A percentile compares a stretch with the other conserved stretches of the same genome.
phyloP scores from a whole-genome alignment of 2,113 vertebrate genomes.

The Petroica traversi region DNA sequence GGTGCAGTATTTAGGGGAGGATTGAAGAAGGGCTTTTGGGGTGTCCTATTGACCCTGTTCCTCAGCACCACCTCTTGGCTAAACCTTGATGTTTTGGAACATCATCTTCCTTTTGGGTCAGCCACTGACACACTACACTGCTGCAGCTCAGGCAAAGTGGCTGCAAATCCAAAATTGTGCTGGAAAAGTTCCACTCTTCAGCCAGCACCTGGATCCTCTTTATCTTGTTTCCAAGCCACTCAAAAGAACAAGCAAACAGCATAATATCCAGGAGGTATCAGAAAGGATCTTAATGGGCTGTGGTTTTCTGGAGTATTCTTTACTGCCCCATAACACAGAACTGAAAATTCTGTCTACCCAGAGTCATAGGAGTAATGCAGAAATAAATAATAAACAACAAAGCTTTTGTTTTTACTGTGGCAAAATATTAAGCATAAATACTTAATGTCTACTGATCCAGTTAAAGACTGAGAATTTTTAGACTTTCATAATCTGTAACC shows the following conservation, averaged over 20 bases:
- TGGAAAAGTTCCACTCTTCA: not conserved
- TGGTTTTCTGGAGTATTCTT: not conserved
- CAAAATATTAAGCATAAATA: not conserved
- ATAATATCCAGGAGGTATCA: not conserved
- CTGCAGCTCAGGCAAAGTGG: not conserved
- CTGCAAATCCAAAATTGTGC: not conserved
- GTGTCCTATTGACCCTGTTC: not conserved
- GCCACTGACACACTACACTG: not conserved
- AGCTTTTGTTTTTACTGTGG: not conserved
- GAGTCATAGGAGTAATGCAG: not conserved
- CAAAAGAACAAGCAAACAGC: not conserved
- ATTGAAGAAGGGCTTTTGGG: not conserved
- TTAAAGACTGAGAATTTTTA: not conserved
- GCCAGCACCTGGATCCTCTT: not conserved
- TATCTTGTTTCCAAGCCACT: not conserved
- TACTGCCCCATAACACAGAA: not conserved
- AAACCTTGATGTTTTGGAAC: not conserved
- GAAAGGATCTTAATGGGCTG: not conserved
- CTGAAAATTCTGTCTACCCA: not conserved
- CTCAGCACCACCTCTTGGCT: not conserved
- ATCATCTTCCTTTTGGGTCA: not conserved
- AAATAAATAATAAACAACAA: not conserved
- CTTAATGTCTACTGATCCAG: not conserved
- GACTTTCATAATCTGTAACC: not conserved
- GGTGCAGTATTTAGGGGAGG: slow-evolving; percentile 9